Conservation (phyloP, 2,113 vertebrate species). For the Bombycilla garrulus region DNA sequence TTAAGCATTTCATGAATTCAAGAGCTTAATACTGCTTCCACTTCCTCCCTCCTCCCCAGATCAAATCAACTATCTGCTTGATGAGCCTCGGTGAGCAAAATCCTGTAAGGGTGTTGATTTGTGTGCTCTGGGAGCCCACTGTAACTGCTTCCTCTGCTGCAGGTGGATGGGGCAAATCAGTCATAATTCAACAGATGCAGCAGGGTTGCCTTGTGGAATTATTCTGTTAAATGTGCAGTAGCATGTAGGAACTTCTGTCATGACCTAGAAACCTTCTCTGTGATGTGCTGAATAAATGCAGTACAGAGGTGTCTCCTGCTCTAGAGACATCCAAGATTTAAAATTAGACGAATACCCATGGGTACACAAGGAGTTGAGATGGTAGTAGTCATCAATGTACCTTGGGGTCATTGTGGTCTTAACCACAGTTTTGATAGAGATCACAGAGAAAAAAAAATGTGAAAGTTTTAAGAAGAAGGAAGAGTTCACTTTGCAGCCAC, state of each 20-base stretch:
- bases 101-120: not conserved
- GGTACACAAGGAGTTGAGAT: not conserved
- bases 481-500: not conserved
- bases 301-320: not conserved
- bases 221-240: not conserved
- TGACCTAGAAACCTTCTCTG: conserved; percentile 6
- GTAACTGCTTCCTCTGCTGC: not conserved
- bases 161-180: not conserved
- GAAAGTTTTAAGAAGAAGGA: not conserved
- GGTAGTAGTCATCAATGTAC: not conserved
- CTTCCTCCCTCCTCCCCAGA: not conserved
- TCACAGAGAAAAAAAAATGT: not conserved
- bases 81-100: not conserved
- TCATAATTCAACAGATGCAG: not conserved
- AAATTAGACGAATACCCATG: not conserved
- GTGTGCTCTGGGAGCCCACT: not conserved
- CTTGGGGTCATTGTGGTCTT: not conserved
- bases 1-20: not conserved
- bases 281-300: not conserved
- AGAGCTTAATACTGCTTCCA: not conserved
- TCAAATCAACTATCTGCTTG: not conserved
- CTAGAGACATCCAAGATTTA: not conserved
- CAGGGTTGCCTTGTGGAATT: not conserved
- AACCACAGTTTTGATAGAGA: not conserved
- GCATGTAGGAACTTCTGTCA: not conserved